Base-by-base conservation (phyloP, 2,797 vertebrate genomes). In the Brotula barbata region DNA sequence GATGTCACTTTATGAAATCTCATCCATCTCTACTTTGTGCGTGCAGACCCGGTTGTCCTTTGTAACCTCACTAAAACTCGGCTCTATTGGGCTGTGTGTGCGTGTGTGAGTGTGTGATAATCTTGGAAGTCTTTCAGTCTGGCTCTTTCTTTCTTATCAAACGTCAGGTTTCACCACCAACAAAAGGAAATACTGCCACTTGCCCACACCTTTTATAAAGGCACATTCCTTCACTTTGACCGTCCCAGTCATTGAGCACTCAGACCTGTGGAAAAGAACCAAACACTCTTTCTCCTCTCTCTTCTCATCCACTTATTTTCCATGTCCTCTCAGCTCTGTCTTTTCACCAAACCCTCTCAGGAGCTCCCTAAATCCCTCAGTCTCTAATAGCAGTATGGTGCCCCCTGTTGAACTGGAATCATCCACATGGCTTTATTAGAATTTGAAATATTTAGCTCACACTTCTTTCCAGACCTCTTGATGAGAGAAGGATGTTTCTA, bases 41-140 rank as follows among this genome's bases (percentile, higher is more conserved):
- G n/a, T n/a, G n/a, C n/a, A n/a, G n/a, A n/a, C n/a, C n/a, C n/a
- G n/a, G n/a, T n/a, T n/a, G 51, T 4, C 69, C 23, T 72, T 81
- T 83, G 77, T 68, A 58, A 58, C 74, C 72, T 78, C 19, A 0
- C 52, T 61, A 71, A 81, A 80, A 65, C 56, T 68, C 72, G 63
- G 64, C 58, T 73, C 75, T 78, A 78, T 39, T 60, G 21, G 48
- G 64, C 19, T 44, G 53, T 56, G 53, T 21, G 44, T 48, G 51
- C 34, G 53, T 58, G 42, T 40, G 39, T 31, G n/a, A 37, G 58
- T 61, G 62, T 53, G 48, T 19, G 48, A 15, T 25, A 42, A 45
- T 57, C 31, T 23, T 62, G 47, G 42, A 54, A 58, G 64, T 59
- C 48, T 53, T 74, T 54, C 6, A 37, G 37, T 53, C 51, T 53